phyloP scores from a whole-genome alignment of 2,797 vertebrate genomes.

The Hippocampus kuda region DNA sequence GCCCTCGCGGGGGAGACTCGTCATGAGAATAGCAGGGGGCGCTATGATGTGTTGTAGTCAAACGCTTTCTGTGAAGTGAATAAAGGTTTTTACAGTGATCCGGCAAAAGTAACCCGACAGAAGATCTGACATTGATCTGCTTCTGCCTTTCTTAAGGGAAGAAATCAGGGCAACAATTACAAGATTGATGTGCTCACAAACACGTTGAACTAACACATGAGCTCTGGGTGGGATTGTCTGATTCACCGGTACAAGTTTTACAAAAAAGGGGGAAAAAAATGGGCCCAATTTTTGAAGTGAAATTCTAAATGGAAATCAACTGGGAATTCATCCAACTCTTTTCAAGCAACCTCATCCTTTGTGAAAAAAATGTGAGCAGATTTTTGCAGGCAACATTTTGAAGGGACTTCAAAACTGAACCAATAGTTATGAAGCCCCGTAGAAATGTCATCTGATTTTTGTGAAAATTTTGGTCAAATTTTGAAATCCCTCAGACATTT shows the following conservation, averaged over 20 bases:
- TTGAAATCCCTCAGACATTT: neutral
- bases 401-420: no score
- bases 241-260: slow-evolving; percentile 67
- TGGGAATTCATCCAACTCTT: no score
- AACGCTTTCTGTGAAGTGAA: neutral
- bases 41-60: neutral
- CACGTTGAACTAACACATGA: slow-evolving; percentile 53
- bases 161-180: slow-evolving; percentile 9
- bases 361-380: no score
- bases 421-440: no score
- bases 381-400: no score
- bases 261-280: no score
- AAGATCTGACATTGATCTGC: neutral
- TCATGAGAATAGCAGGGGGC: neutral
- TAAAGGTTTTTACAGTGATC: neutral
- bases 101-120: neutral
- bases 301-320: no score
- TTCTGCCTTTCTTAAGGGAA: no score
- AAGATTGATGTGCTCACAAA: slow-evolving; percentile 36
- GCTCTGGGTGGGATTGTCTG: slow-evolving; percentile 66
- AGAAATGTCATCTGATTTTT: no score
- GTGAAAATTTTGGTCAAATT: neutral
- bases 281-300: no score
- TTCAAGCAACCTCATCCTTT: no score
- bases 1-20: neutral